These are phyloP conservation scores for Sebastes ruberrimus DNA, from an alignment of 2,797 vertebrate species.

Conservation along the genomic window DNA sequence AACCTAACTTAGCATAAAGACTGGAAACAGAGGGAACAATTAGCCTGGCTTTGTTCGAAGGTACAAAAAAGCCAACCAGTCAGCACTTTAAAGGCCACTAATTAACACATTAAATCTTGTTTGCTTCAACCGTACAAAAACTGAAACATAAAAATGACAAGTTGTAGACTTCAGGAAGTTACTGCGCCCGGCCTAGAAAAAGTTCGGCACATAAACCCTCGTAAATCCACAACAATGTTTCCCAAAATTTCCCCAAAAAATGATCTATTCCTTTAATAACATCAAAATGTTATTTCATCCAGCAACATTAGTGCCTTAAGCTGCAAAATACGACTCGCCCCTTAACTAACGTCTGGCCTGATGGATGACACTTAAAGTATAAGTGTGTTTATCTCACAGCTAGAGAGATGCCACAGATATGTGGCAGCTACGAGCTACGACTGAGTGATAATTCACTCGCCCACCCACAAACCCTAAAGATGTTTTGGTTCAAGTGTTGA, in stretches of 20 bases:
- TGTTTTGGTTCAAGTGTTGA: slow-evolving; percentile 46
- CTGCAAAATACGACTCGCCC: neutral
- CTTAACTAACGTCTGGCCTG: slow-evolving; percentile 17
- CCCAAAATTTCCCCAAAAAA: neutral
- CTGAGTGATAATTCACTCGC: slow-evolving; percentile 42
- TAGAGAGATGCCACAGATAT: slow-evolving; percentile 50
- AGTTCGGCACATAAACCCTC: neutral
- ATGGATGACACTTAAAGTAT: slow-evolving; percentile 35
- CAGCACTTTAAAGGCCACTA: neutral
- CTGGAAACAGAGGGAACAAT: neutral
- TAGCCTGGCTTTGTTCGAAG: neutral
- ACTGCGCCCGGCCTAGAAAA: neutral
- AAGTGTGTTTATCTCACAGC: slow-evolving; percentile 58
- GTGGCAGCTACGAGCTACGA: slow-evolving; percentile 34
- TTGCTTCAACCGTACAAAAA: neutral
- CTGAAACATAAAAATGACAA: neutral
- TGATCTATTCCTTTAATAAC: neutral
- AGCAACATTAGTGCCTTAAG: slow-evolving; percentile 1
- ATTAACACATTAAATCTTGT: neutral
- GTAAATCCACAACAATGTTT: neutral
- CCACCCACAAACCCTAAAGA: slow-evolving; percentile 55
- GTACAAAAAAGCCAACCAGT: neutral
- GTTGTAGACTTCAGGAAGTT: neutral
- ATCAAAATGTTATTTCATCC: slow-evolving; percentile 28
- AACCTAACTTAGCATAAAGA: neutral